Evolutionary conservation across 2,797 vertebrate species (phyloP).

Genomic region (Petrocephalus schoutedeni): DNA sequence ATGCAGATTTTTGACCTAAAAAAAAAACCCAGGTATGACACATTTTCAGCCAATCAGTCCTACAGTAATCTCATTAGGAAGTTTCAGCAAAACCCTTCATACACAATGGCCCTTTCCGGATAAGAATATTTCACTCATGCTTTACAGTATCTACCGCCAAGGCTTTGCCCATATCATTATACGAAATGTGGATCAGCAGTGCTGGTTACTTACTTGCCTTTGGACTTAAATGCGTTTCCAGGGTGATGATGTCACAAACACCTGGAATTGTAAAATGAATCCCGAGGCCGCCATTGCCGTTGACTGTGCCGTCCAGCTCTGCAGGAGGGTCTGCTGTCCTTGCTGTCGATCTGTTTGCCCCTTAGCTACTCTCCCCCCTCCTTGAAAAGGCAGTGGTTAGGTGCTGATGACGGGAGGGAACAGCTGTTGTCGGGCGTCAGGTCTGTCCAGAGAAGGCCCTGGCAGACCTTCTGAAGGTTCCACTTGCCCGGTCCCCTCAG

Average conservation of each 20-base stretch:
- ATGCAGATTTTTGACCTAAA: neutral
- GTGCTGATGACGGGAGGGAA: neutral
- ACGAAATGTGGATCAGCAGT: neutral
- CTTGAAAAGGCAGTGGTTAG: neutral
- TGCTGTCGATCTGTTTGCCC: neutral
- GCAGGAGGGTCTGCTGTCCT: neutral
- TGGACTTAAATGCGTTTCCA: neutral
- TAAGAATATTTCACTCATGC: neutral
- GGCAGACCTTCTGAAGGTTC: slow-evolving; percentile 18
- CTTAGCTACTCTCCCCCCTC: neutral
- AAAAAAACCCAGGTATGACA: neutral
- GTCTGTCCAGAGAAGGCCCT: neutral
- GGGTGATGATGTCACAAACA: neutral
- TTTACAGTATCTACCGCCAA: neutral
- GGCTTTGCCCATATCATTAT: neutral
- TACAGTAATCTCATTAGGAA: neutral
- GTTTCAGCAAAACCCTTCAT: neutral
- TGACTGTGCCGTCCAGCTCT: neutral
- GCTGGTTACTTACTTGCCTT: neutral
- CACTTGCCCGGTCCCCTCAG: neutral
- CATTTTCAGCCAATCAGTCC: neutral
- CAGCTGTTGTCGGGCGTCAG: neutral
- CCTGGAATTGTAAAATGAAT: neutral
- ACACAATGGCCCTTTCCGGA: neutral
- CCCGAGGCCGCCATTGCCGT: neutral